phyloP scores from a whole-genome alignment of 2,888 invertebrate genomes.

The Pristionchus fissidentatus region DNA sequence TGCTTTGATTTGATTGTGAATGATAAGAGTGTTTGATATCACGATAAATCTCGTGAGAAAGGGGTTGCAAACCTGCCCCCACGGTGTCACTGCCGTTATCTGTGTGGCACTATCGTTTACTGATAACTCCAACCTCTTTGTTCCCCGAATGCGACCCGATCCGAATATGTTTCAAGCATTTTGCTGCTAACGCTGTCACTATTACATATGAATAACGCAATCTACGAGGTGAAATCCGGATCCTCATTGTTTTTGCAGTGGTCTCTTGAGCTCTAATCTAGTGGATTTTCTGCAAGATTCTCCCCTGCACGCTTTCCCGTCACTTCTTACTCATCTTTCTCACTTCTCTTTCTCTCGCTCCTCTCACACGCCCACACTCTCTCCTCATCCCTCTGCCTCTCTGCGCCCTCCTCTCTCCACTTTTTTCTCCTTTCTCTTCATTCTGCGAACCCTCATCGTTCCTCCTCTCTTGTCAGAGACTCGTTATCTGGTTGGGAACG shows the following conservation, averaged over 20 bases:
- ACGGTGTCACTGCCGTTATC: slow-evolving; percentile 12
- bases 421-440: background rate
- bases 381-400: background rate
- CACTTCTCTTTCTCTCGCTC: background rate
- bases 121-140: too few relatives aligned
- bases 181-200: too few relatives aligned
- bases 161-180: too few relatives aligned
- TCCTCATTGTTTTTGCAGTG: too few relatives aligned
- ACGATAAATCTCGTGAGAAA: slow-evolving; percentile 24
- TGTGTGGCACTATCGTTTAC: background rate
- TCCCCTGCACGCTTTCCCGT: background rate
- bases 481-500: too few relatives aligned
- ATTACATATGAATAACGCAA: too few relatives aligned
- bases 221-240: too few relatives aligned
- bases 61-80: slow-evolving; percentile 24
- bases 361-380: background rate
- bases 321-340: background rate
- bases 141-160: slow-evolving; percentile 9
- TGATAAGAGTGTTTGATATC: background rate
- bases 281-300: background rate
- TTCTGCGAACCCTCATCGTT: background rate
- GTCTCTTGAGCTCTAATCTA: too few relatives aligned
- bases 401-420: background rate
- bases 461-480: too few relatives aligned
- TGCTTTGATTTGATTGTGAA: background rate